Percentiles rank a stretch among this genome's conserved stretches.
phyloP scores from a whole-genome alignment of 2,113 vertebrate genomes.

The Cololabis saira region DNA sequence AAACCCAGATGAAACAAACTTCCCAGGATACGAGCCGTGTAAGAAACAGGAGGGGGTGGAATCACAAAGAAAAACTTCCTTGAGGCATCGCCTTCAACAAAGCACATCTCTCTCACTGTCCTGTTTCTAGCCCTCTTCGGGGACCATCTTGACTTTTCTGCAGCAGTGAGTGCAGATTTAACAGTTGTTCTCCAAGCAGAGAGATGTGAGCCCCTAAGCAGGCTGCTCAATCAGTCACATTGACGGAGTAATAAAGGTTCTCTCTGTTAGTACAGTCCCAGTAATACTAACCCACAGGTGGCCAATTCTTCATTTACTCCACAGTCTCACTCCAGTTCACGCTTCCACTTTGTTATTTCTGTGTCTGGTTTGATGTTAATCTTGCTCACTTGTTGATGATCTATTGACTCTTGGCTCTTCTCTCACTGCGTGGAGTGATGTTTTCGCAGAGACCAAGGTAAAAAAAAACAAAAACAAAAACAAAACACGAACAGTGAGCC shows the following conservation, averaged over 20 bases:
- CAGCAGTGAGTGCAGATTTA: neutral
- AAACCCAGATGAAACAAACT: constrained; percentile 18
- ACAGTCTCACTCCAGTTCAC: neutral
- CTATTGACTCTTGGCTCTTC: constrained; percentile 28
- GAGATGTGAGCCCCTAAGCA: constrained; percentile 22
- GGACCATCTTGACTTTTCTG: constrained; percentile 8
- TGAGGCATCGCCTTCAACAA: constrained; percentile 12
- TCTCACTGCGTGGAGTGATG: neutral
- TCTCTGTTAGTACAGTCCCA: constrained; percentile 37
- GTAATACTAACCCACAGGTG: constrained; percentile 49
- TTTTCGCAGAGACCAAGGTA: constrained; percentile 4
- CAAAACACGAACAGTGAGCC: constrained; percentile 12
- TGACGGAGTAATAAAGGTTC: constrained; percentile 65
- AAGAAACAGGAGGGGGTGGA: neutral
- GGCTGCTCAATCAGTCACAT: constrained; percentile 53
- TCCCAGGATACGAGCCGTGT: neutral
- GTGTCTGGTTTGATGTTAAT: constrained; percentile 35
- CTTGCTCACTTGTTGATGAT: constrained; percentile 5
- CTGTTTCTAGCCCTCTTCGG: constrained; percentile 21
- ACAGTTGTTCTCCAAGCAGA: constrained; percentile 4
- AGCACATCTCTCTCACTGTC: constrained; percentile 17
- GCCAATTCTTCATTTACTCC: constrained; percentile 31
- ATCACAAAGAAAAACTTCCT: constrained; percentile 7
- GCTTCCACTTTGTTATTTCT: constrained; percentile 19
- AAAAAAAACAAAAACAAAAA: neutral